These are phyloP conservation scores for Dendrolimus houi DNA, from an alignment of 2,888 invertebrate species.

Conservation along the genomic window DNA sequence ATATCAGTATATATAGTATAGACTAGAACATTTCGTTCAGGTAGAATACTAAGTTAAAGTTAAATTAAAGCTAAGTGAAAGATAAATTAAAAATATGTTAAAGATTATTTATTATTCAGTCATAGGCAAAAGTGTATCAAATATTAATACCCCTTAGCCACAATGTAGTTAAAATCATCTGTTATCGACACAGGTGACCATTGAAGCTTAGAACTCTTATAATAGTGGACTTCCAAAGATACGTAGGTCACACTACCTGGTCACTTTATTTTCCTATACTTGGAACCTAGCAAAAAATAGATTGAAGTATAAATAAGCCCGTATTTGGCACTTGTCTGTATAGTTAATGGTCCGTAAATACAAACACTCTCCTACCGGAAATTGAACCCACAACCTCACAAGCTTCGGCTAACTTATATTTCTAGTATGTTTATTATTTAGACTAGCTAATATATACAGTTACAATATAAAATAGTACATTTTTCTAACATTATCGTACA, in stretches of 20 bases:
- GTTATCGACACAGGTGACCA: not conserved
- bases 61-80: no score
- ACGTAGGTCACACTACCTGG: not conserved
- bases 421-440: no score
- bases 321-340: conserved; percentile 24
- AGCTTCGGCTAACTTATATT: no score
- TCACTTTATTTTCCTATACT: not conserved
- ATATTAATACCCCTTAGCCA: not conserved
- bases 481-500: no score
- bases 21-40: no score
- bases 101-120: no score
- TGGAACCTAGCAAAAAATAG: not conserved
- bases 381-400: conserved; percentile 27
- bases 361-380: conserved; percentile 32
- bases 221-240: not conserved
- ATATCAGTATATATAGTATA: no score
- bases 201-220: not conserved
- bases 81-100: no score
- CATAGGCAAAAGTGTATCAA: no score
- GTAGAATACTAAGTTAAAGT: no score
- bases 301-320: conserved; percentile 18
- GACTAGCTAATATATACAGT: no score
- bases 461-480: no score
- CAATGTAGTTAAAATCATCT: not conserved
- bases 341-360: conserved; percentile 36